These are phyloP conservation scores for Puffinus mauretanicus DNA, from an alignment of 2,113 vertebrate species.

Conservation along the genomic window DNA sequence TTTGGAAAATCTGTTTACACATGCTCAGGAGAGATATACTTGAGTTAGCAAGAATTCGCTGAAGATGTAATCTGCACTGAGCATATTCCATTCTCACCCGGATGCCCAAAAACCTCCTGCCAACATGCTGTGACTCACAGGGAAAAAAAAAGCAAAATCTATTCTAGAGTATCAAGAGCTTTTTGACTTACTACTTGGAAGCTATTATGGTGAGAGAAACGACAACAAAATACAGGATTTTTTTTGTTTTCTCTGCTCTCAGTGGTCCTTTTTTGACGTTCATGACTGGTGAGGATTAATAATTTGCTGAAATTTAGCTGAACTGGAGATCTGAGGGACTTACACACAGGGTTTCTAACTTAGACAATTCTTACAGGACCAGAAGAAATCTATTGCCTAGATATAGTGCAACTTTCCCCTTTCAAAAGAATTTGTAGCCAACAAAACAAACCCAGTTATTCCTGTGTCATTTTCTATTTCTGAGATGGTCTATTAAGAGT, in stretches of 20 bases:
- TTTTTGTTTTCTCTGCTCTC: not conserved
- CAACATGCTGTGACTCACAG: not conserved
- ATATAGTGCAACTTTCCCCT: not conserved
- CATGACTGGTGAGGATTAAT: not conserved
- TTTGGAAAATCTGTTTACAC: not conserved
- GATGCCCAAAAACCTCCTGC: not conserved
- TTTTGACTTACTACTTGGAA: not conserved
- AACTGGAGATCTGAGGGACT: not conserved
- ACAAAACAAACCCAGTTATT: not conserved
- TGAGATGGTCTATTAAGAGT: not conserved
- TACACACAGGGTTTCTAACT: not conserved
- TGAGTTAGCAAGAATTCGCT: not conserved
- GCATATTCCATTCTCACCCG: not conserved
- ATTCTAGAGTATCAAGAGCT: not conserved
- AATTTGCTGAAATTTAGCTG: not conserved
- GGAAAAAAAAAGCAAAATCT: not conserved
- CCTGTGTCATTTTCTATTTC: not conserved
- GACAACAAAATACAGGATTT: not conserved
- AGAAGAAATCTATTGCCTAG: not conserved
- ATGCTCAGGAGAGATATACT: not conserved
- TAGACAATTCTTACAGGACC: not conserved
- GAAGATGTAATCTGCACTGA: not conserved
- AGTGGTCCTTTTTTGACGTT: not conserved
- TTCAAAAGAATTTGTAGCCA: not conserved
- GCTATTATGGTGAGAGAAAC: not conserved